phyloP scores from a whole-genome alignment of 2,113 vertebrate genomes.

The Prinia subflava region DNA sequence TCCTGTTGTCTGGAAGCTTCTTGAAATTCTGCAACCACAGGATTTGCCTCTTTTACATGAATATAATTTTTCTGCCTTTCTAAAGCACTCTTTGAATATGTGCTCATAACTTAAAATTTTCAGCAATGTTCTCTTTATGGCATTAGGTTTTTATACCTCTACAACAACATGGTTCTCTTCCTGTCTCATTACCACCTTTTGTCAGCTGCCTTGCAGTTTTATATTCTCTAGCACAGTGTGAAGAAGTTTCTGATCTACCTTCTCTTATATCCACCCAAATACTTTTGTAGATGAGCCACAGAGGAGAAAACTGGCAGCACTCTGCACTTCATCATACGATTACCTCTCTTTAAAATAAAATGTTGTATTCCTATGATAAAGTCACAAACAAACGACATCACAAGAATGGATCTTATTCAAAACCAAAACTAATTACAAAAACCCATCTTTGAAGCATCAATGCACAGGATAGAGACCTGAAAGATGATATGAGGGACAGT shows the following conservation, averaged over 20 bases:
- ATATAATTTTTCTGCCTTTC: background rate
- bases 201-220: background rate
- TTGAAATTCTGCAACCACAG: background rate
- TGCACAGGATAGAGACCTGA: background rate
- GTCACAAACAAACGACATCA: background rate
- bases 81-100: background rate
- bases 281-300: background rate
- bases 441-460: background rate
- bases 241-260: background rate
- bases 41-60: background rate
- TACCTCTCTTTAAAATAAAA: background rate
- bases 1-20: background rate
- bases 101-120: background rate
- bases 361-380: background rate
- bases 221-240: background rate
- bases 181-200: slow-evolving; percentile 8
- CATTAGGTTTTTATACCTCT: slow-evolving; percentile 4
- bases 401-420: background rate
- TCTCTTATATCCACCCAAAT: background rate
- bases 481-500: background rate
- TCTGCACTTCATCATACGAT: background rate
- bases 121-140: background rate
- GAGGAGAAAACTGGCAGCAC: background rate
- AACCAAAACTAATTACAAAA: background rate
- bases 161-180: background rate